Percentiles rank a stretch among this genome's conserved stretches.
phyloP scores from a whole-genome alignment of 2,797 vertebrate genomes.

The Picus viridis region DNA sequence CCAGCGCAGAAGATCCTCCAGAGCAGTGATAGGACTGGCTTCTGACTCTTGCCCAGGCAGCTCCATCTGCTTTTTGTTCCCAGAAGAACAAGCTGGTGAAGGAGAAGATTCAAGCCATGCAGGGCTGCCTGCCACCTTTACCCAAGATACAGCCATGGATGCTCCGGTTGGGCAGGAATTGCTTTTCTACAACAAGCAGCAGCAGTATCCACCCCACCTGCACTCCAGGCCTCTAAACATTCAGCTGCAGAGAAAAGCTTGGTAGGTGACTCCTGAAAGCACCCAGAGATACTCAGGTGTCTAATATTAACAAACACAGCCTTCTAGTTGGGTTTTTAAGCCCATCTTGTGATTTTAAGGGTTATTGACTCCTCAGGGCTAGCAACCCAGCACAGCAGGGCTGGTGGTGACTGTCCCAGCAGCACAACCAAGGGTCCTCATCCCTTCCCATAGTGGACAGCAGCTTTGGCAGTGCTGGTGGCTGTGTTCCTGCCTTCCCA shows the following conservation, averaged over 20 bases:
- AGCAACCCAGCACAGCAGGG: fast-evolving
- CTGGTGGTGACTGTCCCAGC: not conserved
- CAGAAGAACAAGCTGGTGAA: not conserved
- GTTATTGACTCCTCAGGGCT: not conserved
- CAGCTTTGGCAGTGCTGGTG: not conserved
- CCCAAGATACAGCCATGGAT: not conserved
- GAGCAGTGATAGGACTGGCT: not conserved
- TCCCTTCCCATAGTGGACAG: not conserved
- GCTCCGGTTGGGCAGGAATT: not conserved
- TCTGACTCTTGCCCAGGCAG: not conserved
- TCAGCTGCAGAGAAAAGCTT: not conserved
- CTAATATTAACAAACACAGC: not conserved
- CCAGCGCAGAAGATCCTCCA: not conserved
- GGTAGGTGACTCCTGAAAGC: not conserved
- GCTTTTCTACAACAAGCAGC: not conserved
- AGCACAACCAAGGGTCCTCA: fast-evolving
- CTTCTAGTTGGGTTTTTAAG: not conserved
- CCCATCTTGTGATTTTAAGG: not conserved
- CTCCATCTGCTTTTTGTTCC: not conserved
- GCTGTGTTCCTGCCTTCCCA: not conserved
- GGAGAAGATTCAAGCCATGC: not conserved
- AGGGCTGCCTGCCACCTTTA: not conserved
- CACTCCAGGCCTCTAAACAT: not conserved
- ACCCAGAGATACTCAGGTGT: not conserved
- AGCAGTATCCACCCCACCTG: not conserved